Evolutionary conservation across 2,113 vertebrate species (phyloP), one percentile per base, ranked within the genome.

Genomic region (Rhipidura dahli): DNA sequence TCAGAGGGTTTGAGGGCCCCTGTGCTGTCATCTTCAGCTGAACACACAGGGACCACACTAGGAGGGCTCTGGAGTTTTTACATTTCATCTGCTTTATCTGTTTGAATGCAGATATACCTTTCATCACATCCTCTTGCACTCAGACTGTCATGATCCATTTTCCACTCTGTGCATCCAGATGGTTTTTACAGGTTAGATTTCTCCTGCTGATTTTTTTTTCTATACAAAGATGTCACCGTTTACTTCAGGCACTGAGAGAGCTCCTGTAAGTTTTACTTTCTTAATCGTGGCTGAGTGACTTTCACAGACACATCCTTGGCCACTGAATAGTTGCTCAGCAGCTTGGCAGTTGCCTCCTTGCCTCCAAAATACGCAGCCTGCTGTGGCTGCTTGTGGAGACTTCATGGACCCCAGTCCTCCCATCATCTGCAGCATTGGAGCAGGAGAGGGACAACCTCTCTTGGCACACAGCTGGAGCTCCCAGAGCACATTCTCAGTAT

Each of bases 391-490:
- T 85, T 14, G 0, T 10, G 50, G 42, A 79, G 57, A 54, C 42
- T 65, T 76, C 70, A 21, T 1, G 16, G 65, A 73, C 21, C 23
- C 30, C 53, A 24, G 45, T 39, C n/a, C 23, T 68, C 17, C n/a
- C 3, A 0, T 2, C 0, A 2, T 21, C 64, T 75, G 60, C 57
- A 87, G 40, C 47, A 44, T 3, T 0, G 0, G 2, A 2, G 33
- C 42, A 44, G 33, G 26, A 1, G 3, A 89, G 47, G 28, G 27
- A 47, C 8, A 27, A 9, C 18, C 3, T 66, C 39, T 65, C 75
- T 51, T 39, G 51, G 47, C 59, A 50, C 0, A 1, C 21, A 63
- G 47, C 47, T 90, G 1, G 3, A 71, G 28, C 53, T 68, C 53
- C 51, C 65, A 2, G 2, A 57, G 33, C 63, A 54, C 20, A 5